Evolutionary conservation across 2,888 invertebrate species (phyloP), one percentile per base, ranked within the genome.

Genomic region (Parasteatoda lunata): DNA sequence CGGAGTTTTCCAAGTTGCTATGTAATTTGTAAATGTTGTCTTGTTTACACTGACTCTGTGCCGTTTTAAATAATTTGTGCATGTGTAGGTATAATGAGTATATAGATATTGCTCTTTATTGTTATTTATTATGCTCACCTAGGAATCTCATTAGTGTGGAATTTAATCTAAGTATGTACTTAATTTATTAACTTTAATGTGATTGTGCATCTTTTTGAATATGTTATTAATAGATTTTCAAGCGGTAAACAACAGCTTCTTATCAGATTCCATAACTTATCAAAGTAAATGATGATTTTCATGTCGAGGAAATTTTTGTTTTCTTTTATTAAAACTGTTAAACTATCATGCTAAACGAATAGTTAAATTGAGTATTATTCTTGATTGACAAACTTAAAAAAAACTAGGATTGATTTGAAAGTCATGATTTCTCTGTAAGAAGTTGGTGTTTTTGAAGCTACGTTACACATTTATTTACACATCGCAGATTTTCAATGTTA

Each of bases 1-100:
- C 83, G 82, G 30, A 30, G 30, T 79, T 70, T 88, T 83, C 72
- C 83, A 82, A 59, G 68, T 70, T 81, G 81, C 77, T 87, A 87
- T 80, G 87, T 88, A 54, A 77, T 88, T 88, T 79, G 83, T 88
- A 71, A 81, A 76, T 88, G 88, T 88, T 88, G 88, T 88, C 83
- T 88, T 82, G 88, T 88, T 88, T 88, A 65, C 45, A 76, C 66
- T 79, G 54, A 68, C 83, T 82, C 59, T 88, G 88, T 88, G 88
- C 69, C 76, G 83, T 88, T 88, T 76, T 88, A 70, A 83, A 68
- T 88, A 83, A 81, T 88, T 80, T 88, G 88, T 79, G 83, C 82
- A 77, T 82, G 81, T 83, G 83, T 88, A 88, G 83, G 78, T 82
- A 83, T 88, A 77, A 66, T 83, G 75, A 88, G 83, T 88, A 88